Percentiles rank a stretch among this genome's conserved stretches.
Conservation (phyloP, 2,888 invertebrate species). For the Cosmia trapezina region DNA sequence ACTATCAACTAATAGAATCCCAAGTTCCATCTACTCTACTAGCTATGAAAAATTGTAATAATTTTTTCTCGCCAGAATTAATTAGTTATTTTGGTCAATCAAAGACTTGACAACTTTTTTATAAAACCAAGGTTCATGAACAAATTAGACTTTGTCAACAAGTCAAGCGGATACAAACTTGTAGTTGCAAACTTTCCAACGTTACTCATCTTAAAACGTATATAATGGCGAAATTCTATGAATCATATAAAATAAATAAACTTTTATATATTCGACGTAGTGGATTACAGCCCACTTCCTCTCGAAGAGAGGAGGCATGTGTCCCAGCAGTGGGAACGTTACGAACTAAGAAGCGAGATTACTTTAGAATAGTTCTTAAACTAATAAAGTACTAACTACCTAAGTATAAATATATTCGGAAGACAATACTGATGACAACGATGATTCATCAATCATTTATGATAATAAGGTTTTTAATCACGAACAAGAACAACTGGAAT, state of each 20-base stretch:
- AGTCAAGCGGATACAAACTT: neutral
- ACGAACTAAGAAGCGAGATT: neutral
- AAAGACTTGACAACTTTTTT: neutral
- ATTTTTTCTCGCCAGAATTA: too few species aligned
- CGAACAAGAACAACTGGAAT: neutral
- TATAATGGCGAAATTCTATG: constrained; percentile 17
- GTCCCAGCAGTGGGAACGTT: too few species aligned
- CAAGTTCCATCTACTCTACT: neutral
- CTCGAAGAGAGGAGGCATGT: too few species aligned
- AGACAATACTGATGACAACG: neutral
- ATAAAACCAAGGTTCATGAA: neutral
- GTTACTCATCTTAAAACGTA: constrained; percentile 26
- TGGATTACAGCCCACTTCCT: too few species aligned
- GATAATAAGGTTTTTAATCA: neutral
- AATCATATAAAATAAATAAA: neutral
- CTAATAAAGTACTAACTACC: neutral
- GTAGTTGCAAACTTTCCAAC: constrained; percentile 9
- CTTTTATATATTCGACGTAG: too few species aligned
- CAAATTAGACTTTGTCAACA: neutral
- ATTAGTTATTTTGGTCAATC: neutral
- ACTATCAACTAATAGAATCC: neutral
- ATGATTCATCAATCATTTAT: neutral
- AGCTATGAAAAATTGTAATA: neutral
- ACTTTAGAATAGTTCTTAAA: neutral
- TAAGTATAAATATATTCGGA: neutral